These are phyloP conservation scores for Metallyticus violacea DNA, from an alignment of 2,888 invertebrate species.

Conservation along the genomic window DNA sequence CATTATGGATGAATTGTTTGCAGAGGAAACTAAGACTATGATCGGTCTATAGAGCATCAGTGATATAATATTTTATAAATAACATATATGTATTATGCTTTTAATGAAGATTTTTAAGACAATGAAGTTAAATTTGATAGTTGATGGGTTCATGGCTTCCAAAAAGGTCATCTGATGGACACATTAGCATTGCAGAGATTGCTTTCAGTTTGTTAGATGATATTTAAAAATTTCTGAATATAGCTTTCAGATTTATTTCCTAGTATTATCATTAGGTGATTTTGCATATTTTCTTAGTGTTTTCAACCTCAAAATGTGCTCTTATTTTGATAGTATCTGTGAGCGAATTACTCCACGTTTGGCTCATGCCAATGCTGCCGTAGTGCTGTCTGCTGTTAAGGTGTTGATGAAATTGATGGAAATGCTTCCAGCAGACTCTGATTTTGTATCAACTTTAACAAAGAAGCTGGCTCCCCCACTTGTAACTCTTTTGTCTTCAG, in stretches of 20 bases:
- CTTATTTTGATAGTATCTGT: slow-evolving; percentile 65
- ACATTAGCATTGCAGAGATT: too few relatives aligned
- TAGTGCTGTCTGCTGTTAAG: slow-evolving; percentile 97
- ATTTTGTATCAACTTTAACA: slow-evolving; percentile 89
- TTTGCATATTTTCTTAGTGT: not conserved
- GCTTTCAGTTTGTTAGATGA: too few relatives aligned
- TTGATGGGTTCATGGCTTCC: too few relatives aligned
- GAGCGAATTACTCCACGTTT: slow-evolving; percentile 95
- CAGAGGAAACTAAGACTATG: too few relatives aligned
- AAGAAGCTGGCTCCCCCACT: slow-evolving; percentile 99
- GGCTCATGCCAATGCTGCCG: slow-evolving; percentile 99
- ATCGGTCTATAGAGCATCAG: too few relatives aligned
- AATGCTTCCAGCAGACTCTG: slow-evolving; percentile 89
- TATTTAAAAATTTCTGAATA: not conserved
- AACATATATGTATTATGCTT: too few relatives aligned
- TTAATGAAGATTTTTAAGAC: too few relatives aligned
- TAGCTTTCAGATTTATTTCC: not conserved
- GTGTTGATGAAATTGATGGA: slow-evolving; percentile 98
- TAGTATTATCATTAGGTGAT: not conserved
- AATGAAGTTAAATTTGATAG: too few relatives aligned
- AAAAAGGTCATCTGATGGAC: too few relatives aligned
- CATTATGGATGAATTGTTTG: too few relatives aligned
- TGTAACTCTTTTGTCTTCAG: slow-evolving; percentile 94
- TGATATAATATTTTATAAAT: too few relatives aligned
- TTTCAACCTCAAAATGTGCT: not conserved